Conservation (phyloP, 2,797 vertebrate genomes). For the Lacerta agilis region DNA sequence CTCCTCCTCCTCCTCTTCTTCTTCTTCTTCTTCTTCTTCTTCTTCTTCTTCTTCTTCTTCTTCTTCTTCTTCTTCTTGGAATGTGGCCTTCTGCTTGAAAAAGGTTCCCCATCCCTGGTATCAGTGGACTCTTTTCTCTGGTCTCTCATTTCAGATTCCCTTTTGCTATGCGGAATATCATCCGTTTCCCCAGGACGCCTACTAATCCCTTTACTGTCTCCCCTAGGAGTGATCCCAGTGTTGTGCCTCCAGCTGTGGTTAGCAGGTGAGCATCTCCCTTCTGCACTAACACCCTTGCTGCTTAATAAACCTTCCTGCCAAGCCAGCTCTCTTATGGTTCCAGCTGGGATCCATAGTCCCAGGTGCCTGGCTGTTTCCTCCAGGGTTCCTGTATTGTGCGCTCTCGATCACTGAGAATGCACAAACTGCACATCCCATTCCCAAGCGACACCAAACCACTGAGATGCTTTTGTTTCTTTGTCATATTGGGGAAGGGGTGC, state of each 20-base stretch:
- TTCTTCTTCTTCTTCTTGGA: too few species aligned
- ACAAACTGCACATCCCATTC: not conserved
- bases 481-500: not conserved
- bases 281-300: conserved; percentile 5
- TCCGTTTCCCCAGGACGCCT: not conserved
- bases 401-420: conserved; percentile 6
- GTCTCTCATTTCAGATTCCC: not conserved
- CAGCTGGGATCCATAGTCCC: conserved; percentile 16
- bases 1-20: too few species aligned
- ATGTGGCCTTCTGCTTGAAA: too few species aligned
- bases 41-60: too few species aligned
- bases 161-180: not conserved
- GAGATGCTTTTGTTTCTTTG: not conserved
- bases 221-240: not conserved
- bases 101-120: not conserved
- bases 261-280: not conserved
- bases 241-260: not conserved
- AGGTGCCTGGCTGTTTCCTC: not conserved
- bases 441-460: not conserved
- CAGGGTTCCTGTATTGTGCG: not conserved
- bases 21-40: too few species aligned
- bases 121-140: not conserved
- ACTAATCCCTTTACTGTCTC: not conserved
- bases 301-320: not conserved
- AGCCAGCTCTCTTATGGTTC: not conserved